Evolutionary conservation across 2,113 vertebrate species (phyloP).

Genomic region (Falcunculus frontatus): DNA sequence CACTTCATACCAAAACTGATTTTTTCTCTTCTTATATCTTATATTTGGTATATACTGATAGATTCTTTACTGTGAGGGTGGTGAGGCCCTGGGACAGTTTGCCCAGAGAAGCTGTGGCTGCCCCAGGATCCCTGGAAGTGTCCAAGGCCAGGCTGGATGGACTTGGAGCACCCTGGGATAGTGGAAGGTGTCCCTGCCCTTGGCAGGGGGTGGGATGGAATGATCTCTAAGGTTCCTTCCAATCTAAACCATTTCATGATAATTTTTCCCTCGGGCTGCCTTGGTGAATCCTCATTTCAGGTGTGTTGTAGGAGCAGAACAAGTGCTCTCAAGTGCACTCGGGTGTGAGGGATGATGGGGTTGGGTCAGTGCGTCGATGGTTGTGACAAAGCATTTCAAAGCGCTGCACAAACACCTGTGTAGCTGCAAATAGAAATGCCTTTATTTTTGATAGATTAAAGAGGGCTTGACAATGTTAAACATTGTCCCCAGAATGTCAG

Average conservation of each 20-base stretch:
- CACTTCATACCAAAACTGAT: neutral
- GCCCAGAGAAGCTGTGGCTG: neutral
- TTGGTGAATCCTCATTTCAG: neutral
- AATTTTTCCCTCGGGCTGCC: neutral
- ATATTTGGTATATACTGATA: neutral
- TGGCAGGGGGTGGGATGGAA: too few relatives aligned
- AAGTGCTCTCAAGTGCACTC: too few relatives aligned
- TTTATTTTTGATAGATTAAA: neutral
- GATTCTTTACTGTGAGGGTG: neutral
- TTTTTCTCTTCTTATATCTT: neutral
- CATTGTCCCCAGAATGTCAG: neutral
- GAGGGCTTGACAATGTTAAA: neutral
- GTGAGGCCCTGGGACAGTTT: accelerated
- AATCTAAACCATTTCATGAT: neutral
- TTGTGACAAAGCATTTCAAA: neutral
- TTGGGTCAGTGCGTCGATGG: accelerated
- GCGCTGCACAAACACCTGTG: neutral
- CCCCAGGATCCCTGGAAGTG: neutral
- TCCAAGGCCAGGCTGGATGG: accelerated
- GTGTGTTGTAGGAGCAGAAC: neutral
- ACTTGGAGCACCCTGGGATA: accelerated
- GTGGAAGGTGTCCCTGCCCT: neutral
- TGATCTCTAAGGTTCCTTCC: neutral
- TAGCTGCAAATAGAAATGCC: neutral
- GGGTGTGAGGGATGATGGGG: neutral